These are phyloP conservation scores for Cataglyphis cursor DNA, from an alignment of 2,888 invertebrate species.

Conservation along the genomic window DNA sequence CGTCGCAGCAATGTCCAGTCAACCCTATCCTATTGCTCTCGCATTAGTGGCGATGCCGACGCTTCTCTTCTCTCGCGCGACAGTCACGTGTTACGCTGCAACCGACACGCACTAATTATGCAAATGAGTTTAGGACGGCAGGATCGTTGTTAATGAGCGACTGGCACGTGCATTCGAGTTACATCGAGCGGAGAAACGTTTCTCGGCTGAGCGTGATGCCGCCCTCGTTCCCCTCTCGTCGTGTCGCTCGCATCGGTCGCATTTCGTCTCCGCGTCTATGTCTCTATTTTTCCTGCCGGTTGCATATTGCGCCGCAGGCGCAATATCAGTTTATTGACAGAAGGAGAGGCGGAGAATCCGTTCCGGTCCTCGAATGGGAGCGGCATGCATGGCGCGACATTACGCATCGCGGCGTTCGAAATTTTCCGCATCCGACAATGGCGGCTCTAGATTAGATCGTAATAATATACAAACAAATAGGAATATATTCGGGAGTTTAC, in stretches of 20 bases:
- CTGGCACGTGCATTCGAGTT: constrained; percentile 71
- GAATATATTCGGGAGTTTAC: neutral
- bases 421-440: constrained; percentile 30
- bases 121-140: constrained; percentile 81
- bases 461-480: constrained; percentile 1
- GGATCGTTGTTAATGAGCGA: constrained; percentile 79
- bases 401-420: constrained; percentile 26
- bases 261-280: constrained; percentile 4
- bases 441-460: neutral
- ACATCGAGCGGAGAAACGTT: constrained; percentile 71
- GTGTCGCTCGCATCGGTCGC: neutral
- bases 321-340: constrained; percentile 69
- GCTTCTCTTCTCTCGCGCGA: constrained; percentile 42
- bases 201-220: constrained; percentile 45
- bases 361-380: constrained; percentile 45
- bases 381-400: neutral
- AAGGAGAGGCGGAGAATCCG: constrained; percentile 60
- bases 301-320: constrained; percentile 38
- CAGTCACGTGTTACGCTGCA: constrained; percentile 74
- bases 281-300: constrained; percentile 33
- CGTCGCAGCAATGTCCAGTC: constrained; percentile 4
- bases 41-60: constrained; percentile 70
- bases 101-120: constrained; percentile 81
- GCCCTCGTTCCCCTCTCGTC: neutral
- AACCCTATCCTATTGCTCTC: constrained; percentile 56